Evolutionary conservation across 2,113 vertebrate species (phyloP).

Genomic region (Pseudolaguvia tuberculata): DNA sequence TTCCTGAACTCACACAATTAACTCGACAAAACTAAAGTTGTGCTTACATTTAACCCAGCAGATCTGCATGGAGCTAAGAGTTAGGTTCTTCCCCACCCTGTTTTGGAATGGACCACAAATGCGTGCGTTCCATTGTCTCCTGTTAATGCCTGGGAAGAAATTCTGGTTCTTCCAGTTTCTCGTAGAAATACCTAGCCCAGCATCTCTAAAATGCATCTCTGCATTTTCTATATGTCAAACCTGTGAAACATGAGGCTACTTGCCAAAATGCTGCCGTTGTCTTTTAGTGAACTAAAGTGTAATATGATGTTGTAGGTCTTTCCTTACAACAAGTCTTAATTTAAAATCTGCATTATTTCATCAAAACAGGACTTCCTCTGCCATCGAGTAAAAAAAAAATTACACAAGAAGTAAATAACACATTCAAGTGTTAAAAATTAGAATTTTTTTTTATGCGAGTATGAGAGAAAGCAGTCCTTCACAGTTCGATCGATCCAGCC

Average conservation of each 20-base stretch:
- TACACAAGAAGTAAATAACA: slow-evolving; percentile 48
- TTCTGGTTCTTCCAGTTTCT: slow-evolving; percentile 7
- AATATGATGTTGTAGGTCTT: slow-evolving; percentile 12
- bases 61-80: slow-evolving; percentile 1
- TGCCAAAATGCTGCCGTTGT: slow-evolving; percentile 20
- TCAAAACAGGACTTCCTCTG: slow-evolving; percentile 47
- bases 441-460: slow-evolving; percentile 29
- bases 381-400: slow-evolving; percentile 33
- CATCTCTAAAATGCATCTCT: not conserved
- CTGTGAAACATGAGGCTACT: slow-evolving; percentile 31
- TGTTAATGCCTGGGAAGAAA: slow-evolving; percentile 7
- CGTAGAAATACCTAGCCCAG: not conserved
- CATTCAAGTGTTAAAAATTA: slow-evolving; percentile 47
- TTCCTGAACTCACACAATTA: not conserved
- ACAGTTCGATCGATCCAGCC: slow-evolving; percentile 42
- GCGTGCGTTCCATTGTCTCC: slow-evolving; percentile 7
- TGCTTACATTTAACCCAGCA: not conserved
- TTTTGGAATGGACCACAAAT: slow-evolving; percentile 3
- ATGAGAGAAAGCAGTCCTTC: slow-evolving; percentile 50
- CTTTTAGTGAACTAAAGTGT: not conserved
- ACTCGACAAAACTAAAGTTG: not conserved
- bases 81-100: not conserved
- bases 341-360: slow-evolving; percentile 22
- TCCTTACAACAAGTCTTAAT: slow-evolving; percentile 5
- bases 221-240: not conserved